These are phyloP conservation scores for Dyspetes luteomarginatus DNA, from an alignment of 2,888 invertebrate species.

Conservation along the genomic window DNA sequence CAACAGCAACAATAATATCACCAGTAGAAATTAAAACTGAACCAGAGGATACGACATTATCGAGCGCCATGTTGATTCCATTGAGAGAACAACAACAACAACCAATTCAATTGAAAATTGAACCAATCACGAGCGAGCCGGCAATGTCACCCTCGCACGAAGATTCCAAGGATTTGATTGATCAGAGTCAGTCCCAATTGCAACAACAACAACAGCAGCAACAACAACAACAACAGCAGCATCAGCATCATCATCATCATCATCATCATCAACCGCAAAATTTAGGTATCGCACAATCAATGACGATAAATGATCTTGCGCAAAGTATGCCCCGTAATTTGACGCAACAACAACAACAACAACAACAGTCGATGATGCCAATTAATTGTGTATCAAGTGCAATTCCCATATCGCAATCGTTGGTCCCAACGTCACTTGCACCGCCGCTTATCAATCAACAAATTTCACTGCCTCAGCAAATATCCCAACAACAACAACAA, in stretches of 20 bases:
- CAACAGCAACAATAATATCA: no score
- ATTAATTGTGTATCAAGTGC: constrained; percentile 68
- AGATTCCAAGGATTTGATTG: constrained; percentile 74
- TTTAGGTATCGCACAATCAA: constrained; percentile 61
- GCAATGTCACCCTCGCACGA: constrained; percentile 75
- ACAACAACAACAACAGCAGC: no score
- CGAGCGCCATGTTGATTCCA: constrained; percentile 75
- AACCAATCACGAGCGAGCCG: constrained; percentile 76
- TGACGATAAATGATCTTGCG: constrained; percentile 71
- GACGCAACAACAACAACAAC: constrained; percentile 77
- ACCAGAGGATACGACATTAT: constrained; percentile 57
- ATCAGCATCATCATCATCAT: no score
- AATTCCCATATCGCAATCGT: constrained; percentile 60
- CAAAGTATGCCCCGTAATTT: constrained; percentile 78
- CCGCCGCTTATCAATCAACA: constrained; percentile 46
- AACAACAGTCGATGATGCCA: constrained; percentile 75
- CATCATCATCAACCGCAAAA: constrained; percentile 74
- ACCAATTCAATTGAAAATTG: constrained; percentile 73
- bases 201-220: no score
- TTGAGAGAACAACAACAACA: constrained; percentile 62
- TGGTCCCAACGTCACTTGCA: constrained; percentile 49
- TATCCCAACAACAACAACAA: constrained; percentile 48
- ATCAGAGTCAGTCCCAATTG: constrained; percentile 70
- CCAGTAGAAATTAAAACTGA: constrained; percentile 66
- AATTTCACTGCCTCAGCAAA: constrained; percentile 60